Conservation (phyloP, 2,888 invertebrate species). For the Brachyopa scutellaris region DNA sequence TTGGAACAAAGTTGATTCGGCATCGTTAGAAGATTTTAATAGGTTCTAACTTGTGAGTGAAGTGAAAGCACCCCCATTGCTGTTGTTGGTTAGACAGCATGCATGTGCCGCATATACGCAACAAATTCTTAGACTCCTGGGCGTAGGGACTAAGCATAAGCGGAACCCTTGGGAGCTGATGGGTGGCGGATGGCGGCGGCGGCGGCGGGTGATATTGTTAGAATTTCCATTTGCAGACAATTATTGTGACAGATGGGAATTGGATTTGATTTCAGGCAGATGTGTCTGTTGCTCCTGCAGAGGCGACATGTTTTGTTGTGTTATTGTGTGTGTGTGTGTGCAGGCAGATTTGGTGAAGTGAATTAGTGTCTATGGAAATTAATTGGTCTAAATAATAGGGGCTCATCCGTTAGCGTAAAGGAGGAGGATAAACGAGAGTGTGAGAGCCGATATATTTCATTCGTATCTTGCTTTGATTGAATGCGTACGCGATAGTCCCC, state of each 20-base stretch:
- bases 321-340: constrained; percentile 25
- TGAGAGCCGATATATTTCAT: constrained; percentile 11
- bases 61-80: not conserved
- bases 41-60: constrained; percentile 55
- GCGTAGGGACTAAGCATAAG: not conserved
- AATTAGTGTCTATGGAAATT: constrained; percentile 69
- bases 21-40: constrained; percentile 63
- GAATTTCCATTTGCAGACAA: constrained; percentile 71
- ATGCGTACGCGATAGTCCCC: too few species aligned
- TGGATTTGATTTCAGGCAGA: constrained; percentile 68
- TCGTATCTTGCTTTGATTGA: constrained; percentile 12
- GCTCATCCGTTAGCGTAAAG: constrained; percentile 47
- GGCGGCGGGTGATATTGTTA: constrained; percentile 34
- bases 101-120: not conserved
- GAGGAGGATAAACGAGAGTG: constrained; percentile 38
- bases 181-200: not conserved
- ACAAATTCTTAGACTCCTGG: too few species aligned
- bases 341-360: constrained; percentile 52
- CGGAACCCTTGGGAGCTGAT: not conserved
- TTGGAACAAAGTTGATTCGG: constrained; percentile 69
- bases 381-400: constrained; percentile 65
- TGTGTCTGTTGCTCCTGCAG: constrained; percentile 41
- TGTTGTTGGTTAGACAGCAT: constrained; percentile 31
- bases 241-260: constrained; percentile 71
- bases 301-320: constrained; percentile 33